These are phyloP conservation scores for Chiloscyllium plagiosum DNA, from an alignment of 2,113 vertebrate genomes.

Conservation along the genomic window DNA sequence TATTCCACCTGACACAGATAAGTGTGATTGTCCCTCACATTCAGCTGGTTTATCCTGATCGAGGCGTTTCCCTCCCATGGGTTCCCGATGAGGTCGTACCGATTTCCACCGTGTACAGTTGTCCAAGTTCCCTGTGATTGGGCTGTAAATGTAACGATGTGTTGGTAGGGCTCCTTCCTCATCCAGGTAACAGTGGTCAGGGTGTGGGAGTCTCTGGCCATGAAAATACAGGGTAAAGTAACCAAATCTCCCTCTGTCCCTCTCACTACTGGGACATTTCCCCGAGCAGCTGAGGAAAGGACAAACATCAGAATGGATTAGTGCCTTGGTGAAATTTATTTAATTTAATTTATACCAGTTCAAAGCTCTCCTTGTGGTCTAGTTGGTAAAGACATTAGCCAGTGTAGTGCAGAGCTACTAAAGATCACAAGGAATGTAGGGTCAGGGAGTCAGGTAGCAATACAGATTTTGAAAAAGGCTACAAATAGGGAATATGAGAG, in stretches of 20 bases:
- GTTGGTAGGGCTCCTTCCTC: neutral
- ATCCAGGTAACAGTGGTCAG: neutral
- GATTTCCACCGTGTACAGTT: neutral
- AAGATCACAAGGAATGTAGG: too few species aligned
- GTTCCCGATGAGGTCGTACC: neutral
- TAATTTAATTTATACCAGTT: too few species aligned
- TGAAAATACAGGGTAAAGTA: neutral
- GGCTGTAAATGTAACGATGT: neutral
- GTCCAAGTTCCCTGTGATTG: neutral
- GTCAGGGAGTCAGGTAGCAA: too few species aligned
- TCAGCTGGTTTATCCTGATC: constrained; percentile 15
- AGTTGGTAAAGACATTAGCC: too few species aligned
- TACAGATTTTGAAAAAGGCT: too few species aligned
- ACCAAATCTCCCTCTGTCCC: neutral
- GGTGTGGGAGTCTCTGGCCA: too few species aligned
- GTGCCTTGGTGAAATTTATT: neutral
- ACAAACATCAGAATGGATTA: neutral
- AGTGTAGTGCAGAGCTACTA: too few species aligned
- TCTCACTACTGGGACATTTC: neutral
- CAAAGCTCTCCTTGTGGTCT: too few species aligned
- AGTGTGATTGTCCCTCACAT: neutral
- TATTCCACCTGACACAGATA: neutral
- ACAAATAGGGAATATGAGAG: too few species aligned
- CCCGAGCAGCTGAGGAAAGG: neutral
- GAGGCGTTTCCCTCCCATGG: neutral